These are phyloP conservation scores for Phylloscopus collybita DNA, from an alignment of 2,797 vertebrate species.

Conservation along the genomic window DNA sequence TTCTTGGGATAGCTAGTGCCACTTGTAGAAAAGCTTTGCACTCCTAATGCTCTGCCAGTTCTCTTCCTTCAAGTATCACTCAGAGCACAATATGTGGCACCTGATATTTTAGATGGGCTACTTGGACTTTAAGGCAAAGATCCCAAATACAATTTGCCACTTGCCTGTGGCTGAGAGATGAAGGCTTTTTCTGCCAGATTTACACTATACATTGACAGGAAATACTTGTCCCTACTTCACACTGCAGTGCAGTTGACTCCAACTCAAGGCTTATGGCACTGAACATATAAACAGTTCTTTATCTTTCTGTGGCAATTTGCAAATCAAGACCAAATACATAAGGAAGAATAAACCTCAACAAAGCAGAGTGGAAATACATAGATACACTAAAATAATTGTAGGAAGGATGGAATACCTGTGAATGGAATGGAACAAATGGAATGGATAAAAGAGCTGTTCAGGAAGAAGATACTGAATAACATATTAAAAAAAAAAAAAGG, in stretches of 20 bases:
- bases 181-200: not conserved
- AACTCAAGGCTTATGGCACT: not conserved
- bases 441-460: not conserved
- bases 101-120: not conserved
- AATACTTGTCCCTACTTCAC: not conserved
- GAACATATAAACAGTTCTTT: not conserved
- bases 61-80: not conserved
- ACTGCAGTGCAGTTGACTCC: not conserved
- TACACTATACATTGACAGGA: not conserved
- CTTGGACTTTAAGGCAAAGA: not conserved
- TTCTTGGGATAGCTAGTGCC: not conserved
- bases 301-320: not conserved
- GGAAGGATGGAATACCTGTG: not conserved
- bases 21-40: not conserved
- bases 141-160: not conserved
- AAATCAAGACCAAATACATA: not conserved
- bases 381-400: not conserved
- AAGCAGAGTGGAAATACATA: not conserved
- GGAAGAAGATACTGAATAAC: not conserved
- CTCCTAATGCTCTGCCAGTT: not conserved
- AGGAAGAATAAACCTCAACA: not conserved
- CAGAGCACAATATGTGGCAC: not conserved
- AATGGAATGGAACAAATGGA: not conserved
- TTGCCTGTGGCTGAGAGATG: not conserved
- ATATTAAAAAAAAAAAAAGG: not conserved